Evolutionary conservation across 2,113 vertebrate species (phyloP), one percentile per base, ranked within the genome.

Genomic region (Martes martes): DNA sequence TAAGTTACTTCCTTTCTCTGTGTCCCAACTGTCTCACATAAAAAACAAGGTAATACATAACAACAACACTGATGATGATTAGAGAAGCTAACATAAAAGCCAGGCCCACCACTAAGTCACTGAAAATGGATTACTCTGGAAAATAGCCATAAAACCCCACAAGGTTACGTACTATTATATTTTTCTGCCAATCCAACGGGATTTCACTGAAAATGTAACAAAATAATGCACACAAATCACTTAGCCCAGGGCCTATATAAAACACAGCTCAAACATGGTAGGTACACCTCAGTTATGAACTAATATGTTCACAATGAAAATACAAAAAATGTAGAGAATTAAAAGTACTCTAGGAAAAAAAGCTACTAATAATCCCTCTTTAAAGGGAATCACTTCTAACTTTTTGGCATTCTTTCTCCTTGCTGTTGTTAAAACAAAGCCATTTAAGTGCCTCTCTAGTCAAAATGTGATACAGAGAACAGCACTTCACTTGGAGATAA

Each of bases 71-170:
- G 45, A 94, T 81, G 16, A 76, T 63, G 24, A 92, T 1, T 28
- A 94, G 82, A 82, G 50, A 71, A 94, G 19, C 39, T 91, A 74
- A 26, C 73, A 95, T 94, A 89, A 95, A 85, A 83, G 7, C 19
- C 50, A 89, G 6, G 47, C 39, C 94, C 78, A 91, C 76, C 39
- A 24, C 19, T 42, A 96, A 74, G 50, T 52, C 45, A 84, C 14
- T 33, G 55, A 94, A 88, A 7, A 74, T 23, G 6, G 31, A 94
- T 45, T 87, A 82, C 23, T 87, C n/a, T 57, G 71, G 73, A 93
- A 94, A 79, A 83, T 52, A 19, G 69, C 67, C 45, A 87, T 23
- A 71, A 93, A 90, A 42, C 8, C 52, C 67, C 19, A 50, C 9
- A 19, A 95, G 28, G 18, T 67, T 67, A 39, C 36, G 11, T 45